Base-by-base conservation (phyloP, 2,797 vertebrate genomes). In the Micrastur ruficollis region DNA sequence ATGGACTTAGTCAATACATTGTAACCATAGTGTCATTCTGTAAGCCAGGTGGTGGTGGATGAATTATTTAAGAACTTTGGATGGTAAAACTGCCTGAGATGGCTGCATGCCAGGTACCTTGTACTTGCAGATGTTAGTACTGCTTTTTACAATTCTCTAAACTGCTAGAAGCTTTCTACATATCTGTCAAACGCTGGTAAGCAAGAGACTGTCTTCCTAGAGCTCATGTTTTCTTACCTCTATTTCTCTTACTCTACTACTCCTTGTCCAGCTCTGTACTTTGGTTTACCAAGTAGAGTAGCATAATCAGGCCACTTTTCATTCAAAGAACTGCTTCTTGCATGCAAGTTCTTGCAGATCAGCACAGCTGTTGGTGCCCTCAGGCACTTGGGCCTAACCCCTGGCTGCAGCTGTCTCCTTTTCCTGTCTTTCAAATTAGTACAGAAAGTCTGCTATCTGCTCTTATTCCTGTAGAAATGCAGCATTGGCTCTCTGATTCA, bases 21-120 rank as follows among this genome's bases (percentile, higher is more conserved):
- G 36, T 85, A 84, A 76, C 53, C 2, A 1, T 32, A 74, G 16
- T 58, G 42, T 72, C 76, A 56, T 93, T 92, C 61, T 73, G 49
- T 52, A 67, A 50, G 67, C 50, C 72, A 61, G 40, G 49, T 61
- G 58, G 36, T 74, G 27, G 56, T 53, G 32, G 59, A 40, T 90
- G 40, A 93, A 49, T 88, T 90, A 94, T 56, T 71, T 26, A 93
- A 92, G 91, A 62, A 46, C 55, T 95, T 87, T 71, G 76, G 79
- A 25, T 65, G 36, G 81, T 91, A 31, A 53, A 95, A 65, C 56
- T 93, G 92, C 66, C 36, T 4, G 9, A 58, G 47, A 59, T 87
- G 93, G 93, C 86, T 85, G 9, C 4, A 5, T 91, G 88, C 91
- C 88, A 95, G 70, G 53, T 68, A 55, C 59, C 34, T 86, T 56